Percentiles rank a stretch among this genome's conserved stretches.
These are phyloP conservation scores for Python bivittatus DNA, from an alignment of 2,113 vertebrate species.

Conservation along the genomic window DNA sequence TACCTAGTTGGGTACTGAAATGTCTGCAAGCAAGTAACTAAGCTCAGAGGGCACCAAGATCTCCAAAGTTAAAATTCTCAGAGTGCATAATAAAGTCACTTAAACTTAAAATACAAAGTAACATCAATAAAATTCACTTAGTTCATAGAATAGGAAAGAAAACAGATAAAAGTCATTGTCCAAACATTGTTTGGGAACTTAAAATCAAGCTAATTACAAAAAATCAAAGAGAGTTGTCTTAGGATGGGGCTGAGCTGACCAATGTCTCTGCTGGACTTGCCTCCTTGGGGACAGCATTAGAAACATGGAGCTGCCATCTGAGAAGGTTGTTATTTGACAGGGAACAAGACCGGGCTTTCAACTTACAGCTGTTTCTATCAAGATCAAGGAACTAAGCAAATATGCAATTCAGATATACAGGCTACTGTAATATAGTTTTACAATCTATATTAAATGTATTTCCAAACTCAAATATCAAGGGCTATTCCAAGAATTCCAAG, in stretches of 20 bases:
- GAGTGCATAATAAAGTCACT: background rate
- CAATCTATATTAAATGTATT: slow-evolving; percentile 20
- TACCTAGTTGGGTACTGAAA: background rate
- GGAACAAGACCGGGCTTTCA: background rate
- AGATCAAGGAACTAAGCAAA: background rate
- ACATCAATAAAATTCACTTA: background rate
- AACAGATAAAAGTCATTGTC: background rate
- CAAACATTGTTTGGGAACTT: background rate
- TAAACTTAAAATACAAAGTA: background rate
- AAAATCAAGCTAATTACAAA: background rate
- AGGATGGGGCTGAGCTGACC: background rate
- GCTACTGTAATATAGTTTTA: slow-evolving; percentile 6
- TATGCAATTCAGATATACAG: slow-evolving; percentile 7
- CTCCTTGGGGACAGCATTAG: background rate
- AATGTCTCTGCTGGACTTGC: background rate
- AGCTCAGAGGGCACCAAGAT: background rate
- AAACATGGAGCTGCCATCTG: background rate
- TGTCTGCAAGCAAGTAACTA: background rate
- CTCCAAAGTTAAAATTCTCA: background rate
- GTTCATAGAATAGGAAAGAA: background rate
- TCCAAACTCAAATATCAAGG: slow-evolving; percentile 28
- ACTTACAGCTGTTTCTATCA: slow-evolving; percentile 22
- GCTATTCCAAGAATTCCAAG: slow-evolving; percentile 24
- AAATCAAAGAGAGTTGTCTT: background rate
- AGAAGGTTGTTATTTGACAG: background rate